These are phyloP conservation scores for Punctoribates punctum DNA, from an alignment of 2,888 invertebrate species.

Conservation along the genomic window DNA sequence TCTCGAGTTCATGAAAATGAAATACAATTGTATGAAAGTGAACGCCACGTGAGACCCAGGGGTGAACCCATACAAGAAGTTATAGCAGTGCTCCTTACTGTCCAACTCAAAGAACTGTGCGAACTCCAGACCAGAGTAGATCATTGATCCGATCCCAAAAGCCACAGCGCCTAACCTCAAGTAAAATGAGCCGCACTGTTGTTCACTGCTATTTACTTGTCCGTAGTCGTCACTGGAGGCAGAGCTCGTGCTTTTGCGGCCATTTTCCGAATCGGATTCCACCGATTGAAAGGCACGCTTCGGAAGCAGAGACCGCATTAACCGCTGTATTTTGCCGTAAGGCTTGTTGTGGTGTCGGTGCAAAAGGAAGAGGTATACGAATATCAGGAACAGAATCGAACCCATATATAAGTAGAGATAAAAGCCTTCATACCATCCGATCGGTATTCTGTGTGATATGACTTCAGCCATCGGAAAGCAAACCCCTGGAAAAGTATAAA, in stretches of 20 bases:
- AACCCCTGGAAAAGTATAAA: slow-evolving; percentile 62
- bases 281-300: neutral
- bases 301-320: neutral
- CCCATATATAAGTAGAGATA: slow-evolving; percentile 81
- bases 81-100: slow-evolving; percentile 83
- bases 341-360: slow-evolving; percentile 45
- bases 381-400: slow-evolving; percentile 76
- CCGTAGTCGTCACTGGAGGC: neutral
- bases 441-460: slow-evolving; percentile 87
- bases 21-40: slow-evolving; percentile 96
- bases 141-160: slow-evolving; percentile 95
- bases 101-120: slow-evolving; percentile 92
- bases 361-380: slow-evolving; percentile 64
- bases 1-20: slow-evolving; percentile 95
- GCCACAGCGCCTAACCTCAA: slow-evolving; percentile 87
- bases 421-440: slow-evolving; percentile 87
- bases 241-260: neutral
- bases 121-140: slow-evolving; percentile 89
- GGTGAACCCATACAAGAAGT: slow-evolving; percentile 79
- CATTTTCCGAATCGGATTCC: neutral
- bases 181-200: slow-evolving; percentile 79
- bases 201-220: slow-evolving; percentile 33
- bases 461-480: slow-evolving; percentile 95
- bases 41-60: slow-evolving; percentile 91
- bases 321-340: slow-evolving; percentile 38